Percentiles rank a stretch among this genome's conserved stretches.
Conservation (phyloP, 2,113 vertebrate species). For the Sander vitreus region DNA sequence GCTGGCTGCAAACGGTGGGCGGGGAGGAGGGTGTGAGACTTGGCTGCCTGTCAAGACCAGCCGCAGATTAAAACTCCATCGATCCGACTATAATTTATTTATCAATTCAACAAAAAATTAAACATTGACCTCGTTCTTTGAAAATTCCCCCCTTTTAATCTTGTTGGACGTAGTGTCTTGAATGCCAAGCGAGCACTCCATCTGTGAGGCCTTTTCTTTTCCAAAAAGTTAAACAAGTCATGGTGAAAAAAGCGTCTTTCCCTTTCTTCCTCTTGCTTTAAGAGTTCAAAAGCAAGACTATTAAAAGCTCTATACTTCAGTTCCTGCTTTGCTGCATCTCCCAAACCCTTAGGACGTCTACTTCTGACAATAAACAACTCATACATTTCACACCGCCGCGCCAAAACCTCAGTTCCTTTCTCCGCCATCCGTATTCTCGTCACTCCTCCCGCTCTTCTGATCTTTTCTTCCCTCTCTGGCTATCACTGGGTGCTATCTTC, state of each 20-base stretch:
- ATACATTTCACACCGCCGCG: slow-evolving; percentile 31
- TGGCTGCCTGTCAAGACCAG: slow-evolving; percentile 57
- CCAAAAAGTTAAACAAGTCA: slow-evolving; percentile 44
- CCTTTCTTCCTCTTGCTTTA: slow-evolving; percentile 29
- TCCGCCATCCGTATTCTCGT: slow-evolving; percentile 48
- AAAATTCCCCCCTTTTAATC: slow-evolving; percentile 65
- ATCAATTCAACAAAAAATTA: slow-evolving; percentile 81
- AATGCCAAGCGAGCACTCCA: slow-evolving; percentile 64
- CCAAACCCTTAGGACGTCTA: slow-evolving; percentile 59
- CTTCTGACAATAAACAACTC: slow-evolving; percentile 71
- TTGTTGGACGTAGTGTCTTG: slow-evolving; percentile 35
- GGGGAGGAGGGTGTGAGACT: slow-evolving; percentile 32
- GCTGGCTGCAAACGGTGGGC: slow-evolving; percentile 34
- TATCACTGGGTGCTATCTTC: slow-evolving; percentile 51
- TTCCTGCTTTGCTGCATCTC: slow-evolving; percentile 54
- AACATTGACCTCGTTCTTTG: slow-evolving; percentile 74
- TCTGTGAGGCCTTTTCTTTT: slow-evolving; percentile 26
- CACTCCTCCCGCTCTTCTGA: slow-evolving; percentile 58
- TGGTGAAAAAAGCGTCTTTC: slow-evolving; percentile 16
- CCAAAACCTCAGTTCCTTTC: slow-evolving; percentile 37
- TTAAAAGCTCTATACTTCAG: slow-evolving; percentile 47
- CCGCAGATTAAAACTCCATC: slow-evolving; percentile 79
- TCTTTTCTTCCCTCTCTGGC: slow-evolving; percentile 64
- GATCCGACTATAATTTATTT: slow-evolving; percentile 80
- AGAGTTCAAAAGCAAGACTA: slow-evolving; percentile 45